Base-by-base conservation (phyloP, 2,888 invertebrate genomes). In the Drosophila parthenogenetica region DNA sequence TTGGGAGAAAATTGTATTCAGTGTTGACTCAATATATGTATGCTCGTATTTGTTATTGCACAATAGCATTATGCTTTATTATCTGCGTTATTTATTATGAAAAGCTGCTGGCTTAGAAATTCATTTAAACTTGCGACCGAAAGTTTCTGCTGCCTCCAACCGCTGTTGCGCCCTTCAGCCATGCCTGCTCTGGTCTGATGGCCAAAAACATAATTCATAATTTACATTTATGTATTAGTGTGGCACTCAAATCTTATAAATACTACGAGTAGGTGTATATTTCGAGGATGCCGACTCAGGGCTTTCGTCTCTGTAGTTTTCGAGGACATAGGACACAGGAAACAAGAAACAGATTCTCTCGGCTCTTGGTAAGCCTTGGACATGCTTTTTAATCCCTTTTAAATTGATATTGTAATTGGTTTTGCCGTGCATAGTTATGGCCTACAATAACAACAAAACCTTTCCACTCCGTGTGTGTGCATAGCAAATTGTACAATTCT, bases 331-430 rank as follows among this genome's bases (percentile, higher is more conserved):
- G 61, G 14, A 32, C 11, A 32, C 35, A 22, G 61, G 32, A 2
- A 53, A 37, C 22, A 46, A 51, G 51, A 25, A 45, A 29, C 37
- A 54, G 39, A 5, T 48, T 39, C 29, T 57, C 40, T 14, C 11
- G 29, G 39, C 29, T 29, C 39, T 25, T 2, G 17, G 70, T 74
- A 77, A 79, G 77, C 84, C 70, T 45, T 49, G 69, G 69, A 55
- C 68, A 74, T 69, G 70, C 65, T 51, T 73, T 87, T 87, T 89
- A 88, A 88, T 88, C 89, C 78, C 78, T 75, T 83, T 87, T 79
- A 88, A 89, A 88, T 88, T 89, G 88, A 76, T 89, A 88, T 88
- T 88, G 81, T 88, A 89, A 88, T 89, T 88, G 89, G 78, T 77
- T 87, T 89, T 72, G 29, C 29, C 75, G 72, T 69, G 65, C 71